phyloP scores from a whole-genome alignment of 2,113 vertebrate species.

The Cisticola juncidis region DNA sequence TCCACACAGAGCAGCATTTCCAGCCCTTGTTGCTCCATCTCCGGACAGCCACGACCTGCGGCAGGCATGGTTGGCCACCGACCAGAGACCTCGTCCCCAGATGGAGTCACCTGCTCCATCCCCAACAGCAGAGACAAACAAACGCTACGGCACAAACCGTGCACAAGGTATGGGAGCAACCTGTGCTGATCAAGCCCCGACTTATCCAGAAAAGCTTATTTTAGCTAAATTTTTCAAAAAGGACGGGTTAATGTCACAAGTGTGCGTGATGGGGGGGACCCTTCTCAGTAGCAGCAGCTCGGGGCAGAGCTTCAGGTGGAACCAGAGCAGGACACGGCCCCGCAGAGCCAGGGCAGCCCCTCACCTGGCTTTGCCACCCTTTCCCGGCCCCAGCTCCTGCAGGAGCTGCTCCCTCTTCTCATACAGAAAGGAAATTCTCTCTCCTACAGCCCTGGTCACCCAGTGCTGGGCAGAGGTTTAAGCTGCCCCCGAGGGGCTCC shows the following conservation, averaged over 20 bases:
- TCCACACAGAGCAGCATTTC: not conserved
- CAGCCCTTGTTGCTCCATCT: not conserved
- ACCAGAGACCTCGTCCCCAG: not conserved
- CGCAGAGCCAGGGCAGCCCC: accelerated
- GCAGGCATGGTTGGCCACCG: not conserved
- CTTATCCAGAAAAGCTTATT: not conserved
- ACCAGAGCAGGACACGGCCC: not conserved
- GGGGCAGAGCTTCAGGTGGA: not conserved
- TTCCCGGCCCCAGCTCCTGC: not conserved
- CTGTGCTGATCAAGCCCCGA: not conserved
- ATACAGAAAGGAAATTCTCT: not conserved
- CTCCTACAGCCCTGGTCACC: not conserved
- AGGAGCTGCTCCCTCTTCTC: not conserved
- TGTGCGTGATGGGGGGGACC: accelerated
- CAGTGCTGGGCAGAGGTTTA: not conserved
- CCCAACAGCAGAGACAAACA: not conserved
- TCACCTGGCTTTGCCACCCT: not conserved
- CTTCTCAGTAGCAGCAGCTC: not conserved
- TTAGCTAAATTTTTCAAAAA: not conserved
- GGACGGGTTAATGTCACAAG: not conserved
- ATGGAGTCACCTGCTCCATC: not conserved
- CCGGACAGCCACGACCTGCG: accelerated
- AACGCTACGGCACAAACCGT: not conserved
- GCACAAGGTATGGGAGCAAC: not conserved
- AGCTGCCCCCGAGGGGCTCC: accelerated